Base-by-base conservation (phyloP, 2,888 invertebrate genomes). In the Spilarctia lutea region DNA sequence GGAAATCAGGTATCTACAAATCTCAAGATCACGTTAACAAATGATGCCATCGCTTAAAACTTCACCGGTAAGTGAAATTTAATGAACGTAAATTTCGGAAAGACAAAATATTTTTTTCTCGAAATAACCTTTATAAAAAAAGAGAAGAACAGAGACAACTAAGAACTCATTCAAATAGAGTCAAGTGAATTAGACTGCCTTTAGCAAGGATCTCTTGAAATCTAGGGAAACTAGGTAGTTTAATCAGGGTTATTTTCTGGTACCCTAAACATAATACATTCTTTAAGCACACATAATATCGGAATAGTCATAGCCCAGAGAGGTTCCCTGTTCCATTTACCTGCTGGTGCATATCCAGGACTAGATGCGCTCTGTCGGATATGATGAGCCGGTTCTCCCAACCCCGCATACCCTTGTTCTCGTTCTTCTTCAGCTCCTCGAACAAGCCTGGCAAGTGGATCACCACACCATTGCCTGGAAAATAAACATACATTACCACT, bases 381-480 rank as follows among this genome's bases (percentile, higher is more conserved):
- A 99, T 98, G 81, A 99, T 96, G 77, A 99, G 96, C 72, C 99
- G 96, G 60, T 97, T 96, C 88, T 98, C 96, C 98, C 98, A 98
- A 84, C 97, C 97, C 80, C 96, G 96, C 89, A 99, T 96, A 33
- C 99, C 99, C 90, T 99, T 99, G 60, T 97, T 96, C 91, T 98
- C 99, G 94, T 99, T 99, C 92, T 99, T 98, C 85, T 97, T 97
- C 83, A 99, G 93, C 94, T 99, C 99, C 45, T 99, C 98, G 94
- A 99, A 99, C 67, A 99, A 96, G 13, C 99, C 99, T 0, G 99
- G 99, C 80, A 99, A 93, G 94, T 99, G 99, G 84, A 99, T 98
- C 30, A 99, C 99, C 72, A 99, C 99, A 35, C 99, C 99, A 94
- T 99, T 99, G 71, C 99, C 99, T 99, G 88, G 11, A 56, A 39